Percentiles rank a stretch among this genome's conserved stretches.
Evolutionary conservation across 2,888 invertebrate genomes (phyloP).

Genomic region (Callinectes sapidus): DNA sequence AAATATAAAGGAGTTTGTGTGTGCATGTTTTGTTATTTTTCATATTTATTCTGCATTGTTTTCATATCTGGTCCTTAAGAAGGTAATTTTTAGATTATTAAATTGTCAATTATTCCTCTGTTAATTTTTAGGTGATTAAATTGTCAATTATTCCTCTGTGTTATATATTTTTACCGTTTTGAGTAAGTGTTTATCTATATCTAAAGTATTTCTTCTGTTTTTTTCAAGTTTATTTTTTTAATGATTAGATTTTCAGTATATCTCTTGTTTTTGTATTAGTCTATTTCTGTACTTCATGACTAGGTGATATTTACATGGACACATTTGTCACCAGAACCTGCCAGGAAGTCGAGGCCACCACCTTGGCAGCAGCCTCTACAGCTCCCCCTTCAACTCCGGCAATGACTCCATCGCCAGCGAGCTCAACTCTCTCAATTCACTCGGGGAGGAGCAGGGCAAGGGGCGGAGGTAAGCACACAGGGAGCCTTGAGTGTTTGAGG

Average conservation of each 20-base stretch:
- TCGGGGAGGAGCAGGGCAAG: slow-evolving; percentile 60
- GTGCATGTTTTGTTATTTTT: too few species aligned
- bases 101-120: not conserved
- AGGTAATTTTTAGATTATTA: too few species aligned
- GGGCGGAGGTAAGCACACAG: slow-evolving; percentile 36
- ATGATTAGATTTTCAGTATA: not conserved
- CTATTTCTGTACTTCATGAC: too few species aligned
- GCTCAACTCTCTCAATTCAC: slow-evolving; percentile 63
- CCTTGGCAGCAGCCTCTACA: slow-evolving; percentile 57
- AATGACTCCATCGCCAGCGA: slow-evolving; percentile 72
- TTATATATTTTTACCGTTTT: not conserved
- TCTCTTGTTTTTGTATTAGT: not conserved
- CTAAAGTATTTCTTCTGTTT: not conserved
- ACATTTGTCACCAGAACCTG: slow-evolving; percentile 48
- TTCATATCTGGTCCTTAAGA: too few species aligned
- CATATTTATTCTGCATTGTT: too few species aligned
- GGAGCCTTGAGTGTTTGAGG: not conserved
- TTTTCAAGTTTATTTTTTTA: not conserved
- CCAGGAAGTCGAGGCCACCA: slow-evolving; percentile 66
- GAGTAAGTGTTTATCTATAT: not conserved
- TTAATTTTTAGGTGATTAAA: not conserved
- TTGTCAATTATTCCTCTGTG: not conserved
- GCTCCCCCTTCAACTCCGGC: slow-evolving; percentile 62
- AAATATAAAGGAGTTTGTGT: too few species aligned
- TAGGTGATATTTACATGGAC: not conserved